Conservation (phyloP, 1,140 invertebrate species). For the Phymastichus coffea region DNA sequence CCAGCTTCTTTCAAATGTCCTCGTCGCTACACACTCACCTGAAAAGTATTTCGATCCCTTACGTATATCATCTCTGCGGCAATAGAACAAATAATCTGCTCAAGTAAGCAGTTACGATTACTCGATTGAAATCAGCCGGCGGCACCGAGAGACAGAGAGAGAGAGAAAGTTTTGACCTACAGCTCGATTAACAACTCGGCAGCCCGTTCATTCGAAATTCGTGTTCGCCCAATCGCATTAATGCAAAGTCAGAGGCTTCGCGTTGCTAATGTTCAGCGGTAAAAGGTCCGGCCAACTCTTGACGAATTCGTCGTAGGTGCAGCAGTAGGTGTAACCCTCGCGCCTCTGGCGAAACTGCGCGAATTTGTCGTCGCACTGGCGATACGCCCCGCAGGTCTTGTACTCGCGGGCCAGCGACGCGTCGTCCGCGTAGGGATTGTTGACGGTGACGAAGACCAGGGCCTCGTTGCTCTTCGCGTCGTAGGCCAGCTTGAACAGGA, state of each 20-base stretch:
- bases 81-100: too few relatives aligned
- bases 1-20: too few relatives aligned
- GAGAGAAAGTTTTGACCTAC: too few relatives aligned
- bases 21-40: too few relatives aligned
- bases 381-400: neutral
- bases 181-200: too few relatives aligned
- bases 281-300: neutral
- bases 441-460: conserved; percentile 54
- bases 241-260: neutral
- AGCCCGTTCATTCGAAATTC: too few relatives aligned
- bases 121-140: too few relatives aligned
- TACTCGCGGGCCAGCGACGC: neutral
- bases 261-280: neutral
- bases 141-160: too few relatives aligned
- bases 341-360: neutral
- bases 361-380: neutral
- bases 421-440: conserved; percentile 49
- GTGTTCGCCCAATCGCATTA: too few relatives aligned
- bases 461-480: conserved; percentile 37
- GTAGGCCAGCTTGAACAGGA: conserved; percentile 55
- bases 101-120: too few relatives aligned
- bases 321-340: conserved; percentile 18
- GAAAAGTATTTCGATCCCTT: too few relatives aligned
- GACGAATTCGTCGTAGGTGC: neutral
- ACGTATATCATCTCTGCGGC: too few relatives aligned